Conservation (phyloP, 2,797 vertebrate genomes). For the Paedocypris micromegethes region DNA sequence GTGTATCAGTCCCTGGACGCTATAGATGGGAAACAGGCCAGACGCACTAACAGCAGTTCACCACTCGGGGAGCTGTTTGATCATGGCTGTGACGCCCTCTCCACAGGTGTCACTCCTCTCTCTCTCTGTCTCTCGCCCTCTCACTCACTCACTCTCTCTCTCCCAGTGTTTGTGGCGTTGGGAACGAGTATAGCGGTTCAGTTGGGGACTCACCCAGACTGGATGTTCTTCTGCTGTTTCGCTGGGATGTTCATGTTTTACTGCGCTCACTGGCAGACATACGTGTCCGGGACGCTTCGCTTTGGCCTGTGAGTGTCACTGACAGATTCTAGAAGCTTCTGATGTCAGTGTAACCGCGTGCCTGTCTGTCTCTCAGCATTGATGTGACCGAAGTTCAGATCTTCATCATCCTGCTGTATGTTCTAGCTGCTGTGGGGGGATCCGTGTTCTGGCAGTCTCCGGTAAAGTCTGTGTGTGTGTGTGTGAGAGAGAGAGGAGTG, state of each 20-base stretch:
- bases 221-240: conserved; percentile 99
- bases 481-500: no score
- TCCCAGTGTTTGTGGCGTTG: conserved; percentile 92
- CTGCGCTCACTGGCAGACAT: conserved; percentile 98
- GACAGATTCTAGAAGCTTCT: no score
- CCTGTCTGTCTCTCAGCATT: conserved; percentile 76
- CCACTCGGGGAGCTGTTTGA: conserved; percentile 96
- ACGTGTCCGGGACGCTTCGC: conserved; percentile 92
- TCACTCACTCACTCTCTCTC: background rate
- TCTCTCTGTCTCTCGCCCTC: background rate
- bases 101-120: conserved; percentile 75
- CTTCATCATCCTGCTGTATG: conserved; percentile 99
- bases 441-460: conserved; percentile 94
- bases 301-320: conserved; percentile 91
- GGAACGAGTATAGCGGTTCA: conserved; percentile 95
- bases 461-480: conserved; percentile 71
- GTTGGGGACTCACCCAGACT: conserved; percentile 94
- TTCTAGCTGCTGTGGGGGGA: conserved; percentile 97
- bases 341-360: no score
- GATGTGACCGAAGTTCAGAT: conserved; percentile 99
- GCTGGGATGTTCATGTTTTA: conserved; percentile 99
- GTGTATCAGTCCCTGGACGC: conserved; percentile 97
- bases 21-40: conserved; percentile 95
- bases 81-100: conserved; percentile 96
- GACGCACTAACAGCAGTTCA: conserved; percentile 94